phyloP scores from a whole-genome alignment of 2,113 vertebrate genomes.

The Ageneiosus marmoratus region DNA sequence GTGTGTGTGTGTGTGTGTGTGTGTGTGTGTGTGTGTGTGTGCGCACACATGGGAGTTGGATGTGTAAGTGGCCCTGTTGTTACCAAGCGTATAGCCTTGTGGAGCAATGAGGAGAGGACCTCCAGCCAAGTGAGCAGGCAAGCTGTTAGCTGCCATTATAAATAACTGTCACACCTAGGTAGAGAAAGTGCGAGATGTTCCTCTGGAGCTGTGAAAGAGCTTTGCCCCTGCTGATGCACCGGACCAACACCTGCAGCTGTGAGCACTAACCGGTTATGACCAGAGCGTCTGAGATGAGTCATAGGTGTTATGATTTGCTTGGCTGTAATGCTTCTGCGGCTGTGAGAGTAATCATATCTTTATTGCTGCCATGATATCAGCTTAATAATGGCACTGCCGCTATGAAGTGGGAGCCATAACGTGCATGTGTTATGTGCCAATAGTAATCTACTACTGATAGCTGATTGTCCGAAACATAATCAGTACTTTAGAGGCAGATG shows the following conservation, averaged over 20 bases:
- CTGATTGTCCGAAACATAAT: background rate
- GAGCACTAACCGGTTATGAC: background rate
- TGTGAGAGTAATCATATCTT: background rate
- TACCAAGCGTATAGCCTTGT: conserved; percentile 60
- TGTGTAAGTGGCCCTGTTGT: conserved; percentile 63
- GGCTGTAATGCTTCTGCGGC: background rate
- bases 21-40: background rate
- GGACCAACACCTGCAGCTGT: background rate
- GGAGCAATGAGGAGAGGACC: conserved; percentile 50
- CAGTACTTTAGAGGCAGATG: background rate
- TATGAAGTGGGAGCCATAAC: background rate
- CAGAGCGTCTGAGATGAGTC: background rate
- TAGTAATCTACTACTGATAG: no score
- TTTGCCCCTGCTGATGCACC: conserved; percentile 34
- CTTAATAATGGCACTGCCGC: background rate
- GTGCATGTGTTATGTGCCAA: background rate
- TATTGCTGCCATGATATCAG: background rate
- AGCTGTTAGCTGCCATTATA: conserved; percentile 70
- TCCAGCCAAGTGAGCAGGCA: conserved; percentile 62
- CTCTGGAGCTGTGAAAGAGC: conserved; percentile 26
- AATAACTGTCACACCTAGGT: conserved; percentile 63
- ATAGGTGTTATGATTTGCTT: background rate
- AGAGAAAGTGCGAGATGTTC: conserved; percentile 27
- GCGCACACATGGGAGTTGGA: conserved; percentile 10
- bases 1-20: background rate